Evolutionary conservation across 2,797 vertebrate genomes (phyloP).

Genomic region (Harpagifer antarcticus): DNA sequence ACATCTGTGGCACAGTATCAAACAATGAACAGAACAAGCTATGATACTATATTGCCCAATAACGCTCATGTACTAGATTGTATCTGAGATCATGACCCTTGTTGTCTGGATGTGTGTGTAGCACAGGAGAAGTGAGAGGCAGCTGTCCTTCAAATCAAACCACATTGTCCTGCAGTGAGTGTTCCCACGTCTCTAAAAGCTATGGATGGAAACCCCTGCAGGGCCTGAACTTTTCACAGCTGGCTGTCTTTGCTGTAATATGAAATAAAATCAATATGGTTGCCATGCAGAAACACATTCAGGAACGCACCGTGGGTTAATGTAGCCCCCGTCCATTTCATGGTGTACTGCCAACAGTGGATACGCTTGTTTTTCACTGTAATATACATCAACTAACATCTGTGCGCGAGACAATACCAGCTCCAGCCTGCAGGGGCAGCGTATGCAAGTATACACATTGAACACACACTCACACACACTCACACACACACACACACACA

Average conservation of each 20-base stretch:
- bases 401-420: background rate
- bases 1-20: background rate
- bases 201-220: constrained; percentile 29
- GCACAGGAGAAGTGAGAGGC: background rate
- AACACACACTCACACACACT: background rate
- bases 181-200: constrained; percentile 37
- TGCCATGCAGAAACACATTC: constrained; percentile 59
- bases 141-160: constrained; percentile 25
- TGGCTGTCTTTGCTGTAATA: constrained; percentile 39
- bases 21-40: background rate
- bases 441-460: too few species aligned
- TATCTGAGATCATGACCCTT: background rate
- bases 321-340: constrained; percentile 40
- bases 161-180: constrained; percentile 7
- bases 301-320: constrained; percentile 45
- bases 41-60: background rate
- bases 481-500: background rate
- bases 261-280: constrained; percentile 67
- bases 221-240: constrained; percentile 51
- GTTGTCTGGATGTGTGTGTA: background rate
- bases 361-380: too few species aligned
- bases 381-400: too few species aligned
- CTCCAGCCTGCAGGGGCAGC: background rate
- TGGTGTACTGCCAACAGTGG: background rate
- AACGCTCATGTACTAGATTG: background rate